Conservation (phyloP, 1,140 invertebrate genomes). For the Heliothis subflexa region DNA sequence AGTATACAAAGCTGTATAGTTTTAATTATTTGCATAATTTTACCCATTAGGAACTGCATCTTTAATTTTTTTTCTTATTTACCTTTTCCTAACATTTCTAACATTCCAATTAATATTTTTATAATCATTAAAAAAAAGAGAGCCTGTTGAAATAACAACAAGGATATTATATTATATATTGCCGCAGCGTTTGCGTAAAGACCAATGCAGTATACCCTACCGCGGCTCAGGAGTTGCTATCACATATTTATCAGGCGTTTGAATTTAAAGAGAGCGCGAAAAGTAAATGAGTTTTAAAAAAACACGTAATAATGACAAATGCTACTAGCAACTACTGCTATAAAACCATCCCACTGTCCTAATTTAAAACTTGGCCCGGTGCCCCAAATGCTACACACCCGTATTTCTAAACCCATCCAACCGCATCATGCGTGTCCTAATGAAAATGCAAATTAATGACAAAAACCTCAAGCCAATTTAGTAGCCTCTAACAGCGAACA, state of each 20-base stretch:
- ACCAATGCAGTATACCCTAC: background rate
- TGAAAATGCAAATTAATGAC: slow-evolving; percentile 12
- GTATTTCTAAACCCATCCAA: background rate
- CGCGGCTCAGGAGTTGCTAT: background rate
- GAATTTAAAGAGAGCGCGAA: background rate
- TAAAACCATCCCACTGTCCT: background rate
- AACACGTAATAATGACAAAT: background rate
- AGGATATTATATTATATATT: too few relatives aligned
- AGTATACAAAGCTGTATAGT: too few relatives aligned
- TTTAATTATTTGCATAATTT: too few relatives aligned
- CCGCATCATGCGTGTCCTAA: background rate
- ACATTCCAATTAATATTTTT: too few relatives aligned
- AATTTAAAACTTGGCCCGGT: slow-evolving; percentile 30
- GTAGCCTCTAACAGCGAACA: background rate
- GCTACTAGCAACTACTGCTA: background rate
- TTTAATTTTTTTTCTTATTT: too few relatives aligned
- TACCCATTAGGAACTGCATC: too few relatives aligned
- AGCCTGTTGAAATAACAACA: too few relatives aligned
- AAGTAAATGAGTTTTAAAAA: background rate
- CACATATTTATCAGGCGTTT: background rate
- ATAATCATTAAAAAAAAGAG: too few relatives aligned
- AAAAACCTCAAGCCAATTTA: slow-evolving; percentile 3
- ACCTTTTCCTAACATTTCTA: too few relatives aligned
- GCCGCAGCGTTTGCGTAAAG: too few relatives aligned
- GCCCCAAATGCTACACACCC: background rate